Conservation (phyloP, 2,888 invertebrate species). For the Operophtera brumata region DNA sequence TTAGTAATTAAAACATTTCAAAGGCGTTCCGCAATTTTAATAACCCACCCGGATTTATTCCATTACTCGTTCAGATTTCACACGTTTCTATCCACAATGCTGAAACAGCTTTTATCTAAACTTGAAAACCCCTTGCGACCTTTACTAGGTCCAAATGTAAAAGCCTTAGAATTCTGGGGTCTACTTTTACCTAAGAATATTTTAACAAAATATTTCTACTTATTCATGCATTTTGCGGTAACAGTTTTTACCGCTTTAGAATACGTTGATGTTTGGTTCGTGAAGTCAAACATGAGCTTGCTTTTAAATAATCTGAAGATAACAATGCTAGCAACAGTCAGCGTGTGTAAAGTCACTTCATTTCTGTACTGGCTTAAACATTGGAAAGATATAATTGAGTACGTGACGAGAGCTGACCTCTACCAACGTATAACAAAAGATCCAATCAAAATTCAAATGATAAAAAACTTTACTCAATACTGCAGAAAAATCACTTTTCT, state of each 20-base stretch:
- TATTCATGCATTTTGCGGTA: constrained; percentile 56
- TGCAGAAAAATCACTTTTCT: constrained; percentile 62
- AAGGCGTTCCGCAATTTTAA: constrained; percentile 9
- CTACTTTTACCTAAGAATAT: constrained; percentile 55
- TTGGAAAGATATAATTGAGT: constrained; percentile 61
- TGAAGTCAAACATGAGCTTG: constrained; percentile 58
- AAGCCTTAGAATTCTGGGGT: constrained; percentile 66
- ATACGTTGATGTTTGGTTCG: constrained; percentile 65
- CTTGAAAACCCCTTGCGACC: constrained; percentile 61
- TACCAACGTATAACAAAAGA: constrained; percentile 45
- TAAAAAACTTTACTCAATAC: constrained; percentile 53
- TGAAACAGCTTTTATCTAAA: constrained; percentile 39
- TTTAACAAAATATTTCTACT: constrained; percentile 47
- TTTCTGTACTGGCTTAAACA: constrained; percentile 59
- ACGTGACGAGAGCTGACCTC: constrained; percentile 58
- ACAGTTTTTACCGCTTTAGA: constrained; percentile 59
- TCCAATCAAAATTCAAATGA: constrained; percentile 40
- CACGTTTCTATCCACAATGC: constrained; percentile 25
- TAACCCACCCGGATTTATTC: constrained; percentile 11
- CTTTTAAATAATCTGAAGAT: constrained; percentile 66
- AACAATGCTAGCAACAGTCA: constrained; percentile 63
- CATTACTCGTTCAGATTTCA: constrained; percentile 13
- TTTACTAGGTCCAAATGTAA: constrained; percentile 65
- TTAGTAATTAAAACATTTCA: constrained; percentile 24
- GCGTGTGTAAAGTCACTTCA: constrained; percentile 57